These are phyloP conservation scores for Microcebus tavaratra DNA, from an alignment of 2,113 vertebrate species.

Conservation along the genomic window DNA sequence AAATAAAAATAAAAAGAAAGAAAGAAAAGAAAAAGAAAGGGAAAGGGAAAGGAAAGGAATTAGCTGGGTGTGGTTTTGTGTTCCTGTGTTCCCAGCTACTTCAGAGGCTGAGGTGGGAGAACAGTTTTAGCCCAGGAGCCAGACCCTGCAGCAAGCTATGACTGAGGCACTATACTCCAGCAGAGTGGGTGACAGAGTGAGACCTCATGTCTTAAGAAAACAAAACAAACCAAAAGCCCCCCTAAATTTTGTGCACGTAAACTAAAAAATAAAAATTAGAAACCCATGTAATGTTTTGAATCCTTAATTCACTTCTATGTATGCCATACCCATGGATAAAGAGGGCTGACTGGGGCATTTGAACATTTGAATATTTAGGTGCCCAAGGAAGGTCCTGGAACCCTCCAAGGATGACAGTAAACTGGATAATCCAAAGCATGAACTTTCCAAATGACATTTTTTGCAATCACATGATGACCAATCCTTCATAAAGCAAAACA, in stretches of 20 bases:
- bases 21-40: no score
- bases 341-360: neutral
- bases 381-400: neutral
- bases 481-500: slow-evolving; percentile 43
- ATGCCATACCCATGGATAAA: neutral
- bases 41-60: no score
- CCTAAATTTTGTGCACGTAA: neutral
- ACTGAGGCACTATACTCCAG: no score
- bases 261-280: slow-evolving; percentile 51
- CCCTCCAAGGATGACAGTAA: neutral
- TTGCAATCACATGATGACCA: slow-evolving; percentile 49
- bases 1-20: no score
- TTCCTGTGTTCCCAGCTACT: no score
- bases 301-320: slow-evolving; percentile 73
- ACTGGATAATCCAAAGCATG: slow-evolving; percentile 65
- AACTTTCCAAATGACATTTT: slow-evolving; percentile 17
- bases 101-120: no score
- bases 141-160: no score
- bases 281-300: slow-evolving; percentile 64
- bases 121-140: no score
- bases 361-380: neutral
- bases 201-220: no score
- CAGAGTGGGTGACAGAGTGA: no score
- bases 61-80: no score
- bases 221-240: no score